These are phyloP conservation scores for Mohoua ochrocephala DNA, from an alignment of 2,113 vertebrate genomes.

Conservation along the genomic window DNA sequence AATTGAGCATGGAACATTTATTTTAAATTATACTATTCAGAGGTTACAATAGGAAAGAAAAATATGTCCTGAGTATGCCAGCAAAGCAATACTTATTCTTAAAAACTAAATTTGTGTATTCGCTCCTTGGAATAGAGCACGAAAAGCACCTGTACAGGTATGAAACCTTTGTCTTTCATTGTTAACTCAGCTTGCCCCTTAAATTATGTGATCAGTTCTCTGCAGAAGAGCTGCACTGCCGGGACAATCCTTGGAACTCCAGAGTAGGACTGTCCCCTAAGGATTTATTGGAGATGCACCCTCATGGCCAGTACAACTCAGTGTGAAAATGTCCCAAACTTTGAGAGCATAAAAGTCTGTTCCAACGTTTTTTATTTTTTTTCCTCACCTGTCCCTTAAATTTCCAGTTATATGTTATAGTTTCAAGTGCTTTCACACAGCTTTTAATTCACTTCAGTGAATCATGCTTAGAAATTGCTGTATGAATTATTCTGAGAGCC, in stretches of 20 bases:
- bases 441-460: background rate
- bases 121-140: background rate
- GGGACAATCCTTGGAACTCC: background rate
- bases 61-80: background rate
- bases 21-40: background rate
- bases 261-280: background rate
- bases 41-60: background rate
- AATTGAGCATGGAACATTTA: background rate
- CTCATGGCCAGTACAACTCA: background rate
- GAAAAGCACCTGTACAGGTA: background rate
- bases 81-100: background rate
- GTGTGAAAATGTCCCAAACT: background rate
- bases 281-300: background rate
- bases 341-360: background rate
- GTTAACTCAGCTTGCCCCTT: background rate
- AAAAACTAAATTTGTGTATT: background rate
- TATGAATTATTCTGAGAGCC: background rate
- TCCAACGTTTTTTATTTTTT: background rate
- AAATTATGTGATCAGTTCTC: background rate
- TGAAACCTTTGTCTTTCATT: background rate
- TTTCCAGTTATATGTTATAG: background rate
- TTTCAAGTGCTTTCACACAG: background rate
- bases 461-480: background rate
- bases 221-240: background rate
- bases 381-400: background rate